phyloP scores from a whole-genome alignment of 2,888 invertebrate species.

The Bruchidius siliquastri region DNA sequence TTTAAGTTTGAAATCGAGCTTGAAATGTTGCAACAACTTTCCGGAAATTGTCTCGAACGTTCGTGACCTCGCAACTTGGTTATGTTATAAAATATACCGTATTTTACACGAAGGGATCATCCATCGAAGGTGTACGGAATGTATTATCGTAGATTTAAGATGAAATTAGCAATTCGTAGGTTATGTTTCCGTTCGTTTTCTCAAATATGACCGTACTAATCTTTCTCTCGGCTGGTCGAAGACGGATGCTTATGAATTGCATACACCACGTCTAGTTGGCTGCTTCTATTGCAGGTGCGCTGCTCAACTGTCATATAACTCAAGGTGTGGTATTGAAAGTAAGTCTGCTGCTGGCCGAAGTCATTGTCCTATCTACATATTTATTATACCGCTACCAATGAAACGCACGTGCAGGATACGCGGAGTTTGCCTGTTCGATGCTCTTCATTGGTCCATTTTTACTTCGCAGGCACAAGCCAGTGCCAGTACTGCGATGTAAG shows the following conservation, averaged over 20 bases:
- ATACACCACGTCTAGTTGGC: slow-evolving; percentile 23
- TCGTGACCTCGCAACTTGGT: no score
- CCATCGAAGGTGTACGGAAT: no score
- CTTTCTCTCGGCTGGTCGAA: not conserved
- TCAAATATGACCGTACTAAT: not conserved
- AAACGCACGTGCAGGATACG: not conserved
- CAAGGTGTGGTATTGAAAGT: slow-evolving; percentile 35
- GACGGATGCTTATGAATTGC: slow-evolving; percentile 19
- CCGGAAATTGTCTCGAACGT: no score
- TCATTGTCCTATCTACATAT: slow-evolving; percentile 37
- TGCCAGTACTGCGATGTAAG: no score
- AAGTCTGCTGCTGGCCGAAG: slow-evolving; percentile 31
- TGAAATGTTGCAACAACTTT: no score
- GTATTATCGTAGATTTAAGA: no score
- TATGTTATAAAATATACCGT: no score
- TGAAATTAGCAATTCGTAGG: no score
- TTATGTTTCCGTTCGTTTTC: no score
- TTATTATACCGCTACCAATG: slow-evolving; percentile 22
- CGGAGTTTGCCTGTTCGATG: not conserved
- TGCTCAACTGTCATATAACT: slow-evolving; percentile 35
- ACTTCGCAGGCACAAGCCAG: not conserved
- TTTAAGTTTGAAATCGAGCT: no score
- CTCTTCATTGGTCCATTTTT: not conserved
- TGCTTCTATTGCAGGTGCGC: slow-evolving; percentile 33
- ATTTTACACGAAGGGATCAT: no score